A percentile compares a stretch with the other conserved stretches of the same genome.
These are phyloP conservation scores for Scylla paramamosain DNA, from an alignment of 1,140 invertebrate species.

Conservation along the genomic window DNA sequence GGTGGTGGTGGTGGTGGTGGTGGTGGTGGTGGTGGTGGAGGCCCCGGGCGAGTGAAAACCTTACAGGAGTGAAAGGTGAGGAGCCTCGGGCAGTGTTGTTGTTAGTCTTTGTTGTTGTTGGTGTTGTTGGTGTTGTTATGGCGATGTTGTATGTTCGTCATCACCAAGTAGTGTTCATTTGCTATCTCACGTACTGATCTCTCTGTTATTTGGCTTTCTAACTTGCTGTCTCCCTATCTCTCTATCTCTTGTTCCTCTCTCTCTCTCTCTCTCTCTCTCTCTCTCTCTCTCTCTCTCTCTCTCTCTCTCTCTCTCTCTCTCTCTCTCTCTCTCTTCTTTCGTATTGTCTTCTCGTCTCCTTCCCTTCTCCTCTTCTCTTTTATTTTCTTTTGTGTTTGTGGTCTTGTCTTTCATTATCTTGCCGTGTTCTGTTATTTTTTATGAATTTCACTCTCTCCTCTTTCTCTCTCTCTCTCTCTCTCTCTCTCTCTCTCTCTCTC, in stretches of 20 bases:
- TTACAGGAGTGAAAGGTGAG: neutral
- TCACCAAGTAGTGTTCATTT: no score
- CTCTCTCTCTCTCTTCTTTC: neutral
- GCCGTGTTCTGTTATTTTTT: no score
- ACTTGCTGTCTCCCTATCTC: neutral
- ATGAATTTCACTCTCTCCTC: no score
- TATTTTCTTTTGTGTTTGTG: neutral
- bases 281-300: slow-evolving; percentile 10
- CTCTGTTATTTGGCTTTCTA: neutral
- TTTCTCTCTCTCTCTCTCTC: neutral
- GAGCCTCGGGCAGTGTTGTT: neutral
- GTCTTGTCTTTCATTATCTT: no score
- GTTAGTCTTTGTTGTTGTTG: neutral
- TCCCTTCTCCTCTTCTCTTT: neutral
- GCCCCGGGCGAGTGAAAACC: neutral
- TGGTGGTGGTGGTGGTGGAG: neutral
- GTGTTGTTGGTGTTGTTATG: no score
- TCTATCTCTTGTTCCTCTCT: slow-evolving; percentile 39
- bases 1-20: no score
- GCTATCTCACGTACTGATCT: neutral
- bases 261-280: slow-evolving; percentile 28
- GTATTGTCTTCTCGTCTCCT: neutral
- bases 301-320: neutral
- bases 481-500: slow-evolving; percentile 30
- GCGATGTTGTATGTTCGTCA: no score